phyloP scores from a whole-genome alignment of 2,888 invertebrate species.

The Tetragonula carbonaria region DNA sequence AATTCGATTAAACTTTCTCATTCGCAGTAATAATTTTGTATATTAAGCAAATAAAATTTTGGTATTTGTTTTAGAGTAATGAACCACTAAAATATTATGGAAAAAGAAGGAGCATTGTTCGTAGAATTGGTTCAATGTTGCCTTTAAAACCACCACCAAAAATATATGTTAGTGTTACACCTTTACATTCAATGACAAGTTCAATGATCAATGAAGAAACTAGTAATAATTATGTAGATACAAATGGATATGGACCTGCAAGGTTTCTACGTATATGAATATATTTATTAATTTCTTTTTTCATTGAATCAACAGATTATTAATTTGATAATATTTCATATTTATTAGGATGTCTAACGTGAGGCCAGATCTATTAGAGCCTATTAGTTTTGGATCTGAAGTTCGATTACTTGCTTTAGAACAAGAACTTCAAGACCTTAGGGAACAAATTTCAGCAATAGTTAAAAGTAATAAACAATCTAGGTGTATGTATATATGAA shows the following conservation, averaged over 20 bases:
- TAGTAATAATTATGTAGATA: constrained; percentile 69
- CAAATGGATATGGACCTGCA: constrained; percentile 74
- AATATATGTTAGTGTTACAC: constrained; percentile 82
- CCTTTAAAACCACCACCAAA: constrained; percentile 82
- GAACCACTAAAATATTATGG: constrained; percentile 80
- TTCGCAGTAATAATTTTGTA: not conserved
- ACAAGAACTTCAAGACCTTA: constrained; percentile 81
- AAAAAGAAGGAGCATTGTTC: constrained; percentile 80
- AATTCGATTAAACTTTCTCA: not conserved
- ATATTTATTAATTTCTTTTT: not conserved
- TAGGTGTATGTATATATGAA: constrained; percentile 71
- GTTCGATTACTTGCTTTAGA: constrained; percentile 82
- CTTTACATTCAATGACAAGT: constrained; percentile 82
- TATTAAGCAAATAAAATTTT: not conserved
- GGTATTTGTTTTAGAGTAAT: constrained; percentile 70
- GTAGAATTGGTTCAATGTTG: constrained; percentile 81
- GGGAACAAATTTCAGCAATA: constrained; percentile 81
- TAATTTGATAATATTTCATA: constrained; percentile 12
- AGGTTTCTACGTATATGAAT: constrained; percentile 63
- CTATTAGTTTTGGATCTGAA: constrained; percentile 83
- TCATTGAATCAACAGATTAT: not conserved
- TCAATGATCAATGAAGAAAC: constrained; percentile 82
- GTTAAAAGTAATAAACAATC: constrained; percentile 78
- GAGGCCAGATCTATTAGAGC: constrained; percentile 82
- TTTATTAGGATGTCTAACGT: constrained; percentile 74